These are phyloP conservation scores for Motacilla tschutschensis DNA, from an alignment of 2,113 vertebrate species.

Conservation along the genomic window DNA sequence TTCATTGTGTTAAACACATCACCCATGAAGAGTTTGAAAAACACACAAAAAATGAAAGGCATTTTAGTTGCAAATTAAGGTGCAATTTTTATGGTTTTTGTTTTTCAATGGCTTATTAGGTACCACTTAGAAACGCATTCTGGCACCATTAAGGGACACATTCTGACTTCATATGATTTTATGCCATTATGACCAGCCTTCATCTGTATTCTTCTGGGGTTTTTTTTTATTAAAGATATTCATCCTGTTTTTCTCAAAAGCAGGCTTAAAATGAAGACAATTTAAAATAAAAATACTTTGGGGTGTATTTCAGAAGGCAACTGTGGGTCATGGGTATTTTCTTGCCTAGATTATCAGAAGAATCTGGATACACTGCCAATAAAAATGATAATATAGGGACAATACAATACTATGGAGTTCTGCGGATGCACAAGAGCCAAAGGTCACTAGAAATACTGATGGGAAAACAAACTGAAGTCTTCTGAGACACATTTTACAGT, in stretches of 20 bases:
- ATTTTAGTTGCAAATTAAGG: background rate
- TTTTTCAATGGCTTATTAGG: background rate
- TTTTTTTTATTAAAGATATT: background rate
- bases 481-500: conserved; percentile 36
- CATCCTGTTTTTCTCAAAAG: conserved; percentile 6
- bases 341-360: conserved; percentile 53
- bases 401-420: conserved; percentile 66
- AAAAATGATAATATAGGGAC: conserved; percentile 66
- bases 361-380: conserved; percentile 68
- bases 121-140: background rate
- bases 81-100: background rate
- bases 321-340: conserved; percentile 54
- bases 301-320: conserved; percentile 49
- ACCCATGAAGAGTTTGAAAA: background rate
- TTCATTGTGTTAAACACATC: background rate
- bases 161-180: background rate
- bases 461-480: conserved; percentile 62
- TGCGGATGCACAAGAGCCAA: conserved; percentile 60
- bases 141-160: background rate
- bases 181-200: background rate
- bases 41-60: background rate
- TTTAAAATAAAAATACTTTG: background rate
- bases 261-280: background rate
- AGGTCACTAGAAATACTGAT: conserved; percentile 69
- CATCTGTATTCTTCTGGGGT: background rate